A percentile compares a stretch with the other conserved stretches of the same genome.
These are phyloP conservation scores for Thoracochromis brauschi DNA, from an alignment of 2,113 vertebrate species.

Conservation along the genomic window DNA sequence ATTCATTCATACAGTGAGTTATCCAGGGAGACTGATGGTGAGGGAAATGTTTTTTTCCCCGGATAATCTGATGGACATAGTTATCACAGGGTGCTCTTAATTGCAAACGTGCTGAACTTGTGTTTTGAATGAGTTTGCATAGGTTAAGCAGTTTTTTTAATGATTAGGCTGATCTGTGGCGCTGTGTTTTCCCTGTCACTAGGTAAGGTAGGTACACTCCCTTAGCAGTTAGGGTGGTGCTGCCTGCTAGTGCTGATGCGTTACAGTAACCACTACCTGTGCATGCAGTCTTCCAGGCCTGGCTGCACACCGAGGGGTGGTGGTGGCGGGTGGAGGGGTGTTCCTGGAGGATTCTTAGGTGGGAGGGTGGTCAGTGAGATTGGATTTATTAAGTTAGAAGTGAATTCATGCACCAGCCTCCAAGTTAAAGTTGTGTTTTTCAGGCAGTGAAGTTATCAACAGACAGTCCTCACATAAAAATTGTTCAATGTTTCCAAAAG, in stretches of 20 bases:
- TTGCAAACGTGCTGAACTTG: conserved; percentile 12
- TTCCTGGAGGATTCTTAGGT: neutral
- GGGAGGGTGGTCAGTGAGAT: neutral
- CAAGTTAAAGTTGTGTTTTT: neutral
- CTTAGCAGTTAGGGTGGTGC: conserved; percentile 55
- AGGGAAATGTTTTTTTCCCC: neutral
- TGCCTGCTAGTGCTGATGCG: conserved; percentile 56
- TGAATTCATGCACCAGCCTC: neutral
- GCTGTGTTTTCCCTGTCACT: conserved; percentile 56
- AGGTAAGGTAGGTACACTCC: conserved; percentile 64
- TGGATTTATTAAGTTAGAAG: neutral
- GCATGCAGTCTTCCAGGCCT: conserved; percentile 45
- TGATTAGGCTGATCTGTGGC: conserved; percentile 9
- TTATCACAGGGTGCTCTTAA: neutral
- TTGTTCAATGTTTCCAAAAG: neutral
- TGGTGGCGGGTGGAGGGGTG: neutral
- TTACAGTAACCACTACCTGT: conserved; percentile 64
- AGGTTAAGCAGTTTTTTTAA: neutral
- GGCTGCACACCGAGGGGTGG: neutral
- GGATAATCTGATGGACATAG: neutral
- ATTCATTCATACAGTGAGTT: conserved; percentile 50
- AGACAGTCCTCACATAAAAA: neutral
- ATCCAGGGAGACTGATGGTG: neutral
- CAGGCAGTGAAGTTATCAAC: neutral
- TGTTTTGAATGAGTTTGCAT: conserved; percentile 26